These are phyloP conservation scores for Onychostruthus taczanowskii DNA, from an alignment of 2,113 vertebrate species.

Conservation along the genomic window DNA sequence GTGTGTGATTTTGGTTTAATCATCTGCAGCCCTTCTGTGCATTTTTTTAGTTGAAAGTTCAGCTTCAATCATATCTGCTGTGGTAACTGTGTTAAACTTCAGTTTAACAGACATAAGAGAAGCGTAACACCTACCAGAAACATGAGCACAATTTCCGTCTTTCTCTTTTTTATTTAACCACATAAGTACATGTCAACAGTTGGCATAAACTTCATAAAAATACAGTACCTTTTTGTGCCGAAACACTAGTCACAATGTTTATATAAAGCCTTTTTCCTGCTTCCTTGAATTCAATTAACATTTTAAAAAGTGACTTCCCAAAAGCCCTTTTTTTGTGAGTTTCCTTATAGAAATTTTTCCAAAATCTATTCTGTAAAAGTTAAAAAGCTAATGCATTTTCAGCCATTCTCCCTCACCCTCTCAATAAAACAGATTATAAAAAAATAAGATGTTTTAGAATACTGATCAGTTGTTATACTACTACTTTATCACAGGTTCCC, in stretches of 20 bases:
- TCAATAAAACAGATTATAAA: conserved; percentile 58
- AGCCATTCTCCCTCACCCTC: conserved; percentile 36
- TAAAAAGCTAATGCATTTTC: conserved; percentile 45
- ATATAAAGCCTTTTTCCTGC: conserved; percentile 31
- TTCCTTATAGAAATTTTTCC: conserved; percentile 51
- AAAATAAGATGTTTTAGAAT: conserved; percentile 57
- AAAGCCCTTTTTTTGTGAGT: conserved; percentile 22
- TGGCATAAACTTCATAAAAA: conserved; percentile 79
- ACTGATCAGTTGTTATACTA: conserved; percentile 51
- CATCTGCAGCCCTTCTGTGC: not conserved
- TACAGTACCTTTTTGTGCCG: conserved; percentile 66
- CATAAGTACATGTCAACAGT: conserved; percentile 73
- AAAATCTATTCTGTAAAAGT: conserved; percentile 57
- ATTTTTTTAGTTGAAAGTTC: not conserved
- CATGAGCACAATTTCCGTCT: conserved; percentile 9
- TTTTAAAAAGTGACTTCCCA: conserved; percentile 33
- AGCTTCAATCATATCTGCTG: not conserved
- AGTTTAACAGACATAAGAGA: not conserved
- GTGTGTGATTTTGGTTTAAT: not conserved
- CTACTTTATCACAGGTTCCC: not conserved
- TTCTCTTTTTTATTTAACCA: conserved; percentile 75
- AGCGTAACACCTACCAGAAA: not conserved
- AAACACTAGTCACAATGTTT: conserved; percentile 55
- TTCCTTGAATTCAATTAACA: conserved; percentile 27
- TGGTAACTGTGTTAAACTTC: not conserved